Conservation (phyloP, 2,797 vertebrate genomes). For the Thunnus albacares region DNA sequence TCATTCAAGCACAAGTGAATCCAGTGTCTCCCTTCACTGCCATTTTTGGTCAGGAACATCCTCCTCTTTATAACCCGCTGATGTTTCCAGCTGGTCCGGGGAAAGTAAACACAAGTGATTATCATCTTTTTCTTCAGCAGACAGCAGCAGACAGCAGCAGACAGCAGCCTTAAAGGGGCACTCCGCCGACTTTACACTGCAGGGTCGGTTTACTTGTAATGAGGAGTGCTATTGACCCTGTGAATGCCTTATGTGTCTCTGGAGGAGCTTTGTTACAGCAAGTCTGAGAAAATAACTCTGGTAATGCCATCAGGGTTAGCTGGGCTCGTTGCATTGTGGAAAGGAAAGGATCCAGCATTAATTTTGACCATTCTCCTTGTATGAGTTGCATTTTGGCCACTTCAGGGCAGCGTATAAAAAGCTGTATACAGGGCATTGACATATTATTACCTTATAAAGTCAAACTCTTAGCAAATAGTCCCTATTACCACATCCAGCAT, state of each 20-base stretch:
- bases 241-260: constrained; percentile 12
- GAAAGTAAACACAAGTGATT: constrained; percentile 72
- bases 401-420: neutral
- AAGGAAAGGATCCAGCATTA: neutral
- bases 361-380: neutral
- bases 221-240: neutral
- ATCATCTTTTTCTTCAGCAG: constrained; percentile 49
- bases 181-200: neutral
- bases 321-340: neutral
- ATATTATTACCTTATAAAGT: neutral
- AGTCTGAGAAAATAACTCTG: constrained; percentile 4
- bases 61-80: constrained; percentile 46
- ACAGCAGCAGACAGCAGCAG: neutral
- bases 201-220: neutral
- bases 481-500: neutral
- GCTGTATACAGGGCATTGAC: neutral
- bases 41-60: constrained; percentile 86
- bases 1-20: constrained; percentile 29
- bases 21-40: constrained; percentile 60
- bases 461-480: neutral
- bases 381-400: neutral
- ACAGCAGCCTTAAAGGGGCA: constrained; percentile 50
- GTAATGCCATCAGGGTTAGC: constrained; percentile 15
- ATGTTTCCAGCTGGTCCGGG: constrained; percentile 55
- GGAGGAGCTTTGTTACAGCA: neutral